A percentile compares a stretch with the other conserved stretches of the same genome.
These are phyloP conservation scores for Bilobella aurantiaca DNA, from an alignment of 1,140 invertebrate genomes.

Conservation along the genomic window DNA sequence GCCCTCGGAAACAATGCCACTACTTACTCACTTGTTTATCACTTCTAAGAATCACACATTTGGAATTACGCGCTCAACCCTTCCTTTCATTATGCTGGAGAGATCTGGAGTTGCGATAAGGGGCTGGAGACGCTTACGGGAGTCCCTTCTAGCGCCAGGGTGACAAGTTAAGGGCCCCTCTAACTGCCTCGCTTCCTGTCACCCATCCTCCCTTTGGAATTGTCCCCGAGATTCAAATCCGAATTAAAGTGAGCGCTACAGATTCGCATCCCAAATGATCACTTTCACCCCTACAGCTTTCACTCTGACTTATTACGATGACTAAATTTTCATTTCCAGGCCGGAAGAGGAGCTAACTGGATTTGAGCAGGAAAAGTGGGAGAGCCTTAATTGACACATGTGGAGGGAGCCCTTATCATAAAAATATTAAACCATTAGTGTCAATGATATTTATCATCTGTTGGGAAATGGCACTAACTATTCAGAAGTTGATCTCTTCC, in stretches of 20 bases:
- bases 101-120: background rate
- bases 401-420: background rate
- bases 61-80: constrained; percentile 26
- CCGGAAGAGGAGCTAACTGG: background rate
- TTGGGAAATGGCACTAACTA: no score
- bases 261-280: background rate
- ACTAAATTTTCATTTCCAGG: constrained; percentile 14
- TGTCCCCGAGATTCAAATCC: background rate
- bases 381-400: constrained; percentile 11
- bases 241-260: background rate
- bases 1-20: background rate
- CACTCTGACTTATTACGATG: constrained; percentile 3
- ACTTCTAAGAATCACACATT: constrained; percentile 26
- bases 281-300: background rate
- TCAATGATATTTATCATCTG: constrained; percentile 4
- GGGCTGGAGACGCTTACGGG: background rate
- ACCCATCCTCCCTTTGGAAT: background rate
- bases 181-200: background rate
- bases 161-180: background rate
- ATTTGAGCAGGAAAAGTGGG: background rate
- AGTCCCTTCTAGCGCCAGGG: background rate
- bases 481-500: no score
- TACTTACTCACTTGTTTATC: constrained; percentile 18
- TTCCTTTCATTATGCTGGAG: constrained; percentile 22
- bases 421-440: constrained; percentile 8